A percentile compares a stretch with the other conserved stretches of the same genome.
Evolutionary conservation across 2,113 vertebrate genomes (phyloP).

Genomic region (Chaetorhynchus papuensis): DNA sequence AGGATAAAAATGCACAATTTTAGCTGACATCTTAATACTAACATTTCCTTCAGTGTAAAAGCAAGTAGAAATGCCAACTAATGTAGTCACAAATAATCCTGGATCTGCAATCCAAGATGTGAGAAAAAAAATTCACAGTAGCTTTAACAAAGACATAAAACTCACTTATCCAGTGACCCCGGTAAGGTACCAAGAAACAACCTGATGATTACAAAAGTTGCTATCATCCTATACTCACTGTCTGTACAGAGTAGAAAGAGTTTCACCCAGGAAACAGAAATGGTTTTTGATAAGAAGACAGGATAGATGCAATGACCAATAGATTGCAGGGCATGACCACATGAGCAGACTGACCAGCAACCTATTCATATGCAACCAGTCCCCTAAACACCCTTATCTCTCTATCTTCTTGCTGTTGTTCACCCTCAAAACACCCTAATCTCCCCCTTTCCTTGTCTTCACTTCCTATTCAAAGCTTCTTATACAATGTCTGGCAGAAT

Average conservation of each 20-base stretch:
- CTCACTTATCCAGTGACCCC: not conserved
- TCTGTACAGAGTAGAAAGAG: not conserved
- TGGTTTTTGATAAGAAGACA: not conserved
- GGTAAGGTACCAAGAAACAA: not conserved
- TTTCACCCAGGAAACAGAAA: not conserved
- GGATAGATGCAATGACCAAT: not conserved
- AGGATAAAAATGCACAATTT: not conserved
- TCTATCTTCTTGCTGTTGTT: not conserved
- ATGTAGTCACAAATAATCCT: not conserved
- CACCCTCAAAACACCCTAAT: not conserved
- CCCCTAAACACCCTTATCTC: not conserved
- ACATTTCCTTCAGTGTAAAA: not conserved
- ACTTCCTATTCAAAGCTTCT: not conserved
- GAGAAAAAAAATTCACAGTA: not conserved
- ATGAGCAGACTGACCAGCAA: not conserved
- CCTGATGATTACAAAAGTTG: not conserved
- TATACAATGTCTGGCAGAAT: not conserved
- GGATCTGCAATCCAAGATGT: not conserved
- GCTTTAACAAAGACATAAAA: not conserved
- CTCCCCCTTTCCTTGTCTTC: not conserved
- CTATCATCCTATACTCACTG: not conserved
- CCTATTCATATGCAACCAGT: not conserved
- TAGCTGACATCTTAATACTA: not conserved
- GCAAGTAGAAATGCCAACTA: not conserved
- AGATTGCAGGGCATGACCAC: not conserved